Conservation (phyloP, 2,113 vertebrate species). For the Petroica traversi region DNA sequence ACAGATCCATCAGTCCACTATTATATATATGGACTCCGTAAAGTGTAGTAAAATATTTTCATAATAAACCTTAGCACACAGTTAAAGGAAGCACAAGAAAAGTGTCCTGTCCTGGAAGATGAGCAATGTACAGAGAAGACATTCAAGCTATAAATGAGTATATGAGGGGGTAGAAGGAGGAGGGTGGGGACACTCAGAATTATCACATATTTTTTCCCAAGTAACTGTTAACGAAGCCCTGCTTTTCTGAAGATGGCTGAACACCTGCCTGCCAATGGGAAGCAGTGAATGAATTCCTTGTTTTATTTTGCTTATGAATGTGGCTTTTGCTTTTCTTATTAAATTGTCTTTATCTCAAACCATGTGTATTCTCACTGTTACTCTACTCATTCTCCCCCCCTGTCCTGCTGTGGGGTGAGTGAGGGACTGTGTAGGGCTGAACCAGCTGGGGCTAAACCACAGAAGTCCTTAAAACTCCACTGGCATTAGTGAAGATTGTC, state of each 20-base stretch:
- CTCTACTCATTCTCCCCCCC: not conserved
- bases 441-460: not conserved
- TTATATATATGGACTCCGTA: not conserved
- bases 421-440: not conserved
- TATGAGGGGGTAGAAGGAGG: not conserved
- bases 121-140: fast-evolving
- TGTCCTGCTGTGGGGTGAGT: not conserved
- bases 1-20: not conserved
- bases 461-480: not conserved
- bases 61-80: not conserved
- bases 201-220: not conserved
- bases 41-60: not conserved
- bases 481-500: not conserved
- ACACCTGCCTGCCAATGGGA: not conserved
- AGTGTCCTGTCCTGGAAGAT: not conserved
- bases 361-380: not conserved
- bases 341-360: not conserved
- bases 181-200: not conserved
- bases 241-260: not conserved
- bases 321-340: not conserved
- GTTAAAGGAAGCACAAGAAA: not conserved
- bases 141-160: not conserved
- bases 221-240: not conserved
- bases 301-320: not conserved
- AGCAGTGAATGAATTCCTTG: not conserved